phyloP scores from a whole-genome alignment of 2,888 invertebrate genomes.

The Stenodema calcarata region DNA sequence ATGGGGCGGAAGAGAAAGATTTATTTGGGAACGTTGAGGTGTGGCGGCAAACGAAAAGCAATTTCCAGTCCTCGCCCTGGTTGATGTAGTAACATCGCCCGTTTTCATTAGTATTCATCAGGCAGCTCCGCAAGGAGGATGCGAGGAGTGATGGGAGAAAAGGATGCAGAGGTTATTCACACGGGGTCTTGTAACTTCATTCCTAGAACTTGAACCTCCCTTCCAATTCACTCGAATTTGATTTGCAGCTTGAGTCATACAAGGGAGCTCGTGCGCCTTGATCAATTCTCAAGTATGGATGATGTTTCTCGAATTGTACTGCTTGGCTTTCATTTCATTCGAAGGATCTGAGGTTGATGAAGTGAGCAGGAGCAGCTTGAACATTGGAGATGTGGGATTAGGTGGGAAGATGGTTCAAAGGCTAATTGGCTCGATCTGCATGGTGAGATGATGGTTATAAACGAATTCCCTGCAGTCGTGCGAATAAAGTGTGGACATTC shows the following conservation, averaged over 20 bases:
- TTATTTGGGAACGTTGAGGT: background rate
- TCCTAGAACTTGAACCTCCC: background rate
- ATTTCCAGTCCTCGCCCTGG: background rate
- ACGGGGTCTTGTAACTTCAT: background rate
- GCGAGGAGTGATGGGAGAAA: background rate
- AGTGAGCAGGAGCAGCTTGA: background rate
- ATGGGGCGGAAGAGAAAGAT: background rate
- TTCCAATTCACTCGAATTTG: background rate
- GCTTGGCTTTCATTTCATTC: background rate
- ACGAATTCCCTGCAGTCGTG: too few species aligned
- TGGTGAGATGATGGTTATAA: too few species aligned
- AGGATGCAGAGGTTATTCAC: background rate
- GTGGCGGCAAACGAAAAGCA: slow-evolving; percentile 2
- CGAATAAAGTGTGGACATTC: too few species aligned
- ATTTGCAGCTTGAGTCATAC: background rate
- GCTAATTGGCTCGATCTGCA: too few species aligned
- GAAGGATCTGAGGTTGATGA: background rate
- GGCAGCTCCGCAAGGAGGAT: background rate
- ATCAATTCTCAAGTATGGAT: background rate
- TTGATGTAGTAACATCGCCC: background rate
- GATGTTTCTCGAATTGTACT: background rate
- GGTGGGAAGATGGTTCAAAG: too few species aligned
- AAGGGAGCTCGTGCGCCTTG: background rate
- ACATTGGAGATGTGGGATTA: too few species aligned
- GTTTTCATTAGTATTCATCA: slow-evolving; percentile 2